Percentiles rank a stretch among this genome's conserved stretches.
Evolutionary conservation across 2,888 invertebrate species (phyloP).

Genomic region (Caenorhabditis plicata): DNA sequence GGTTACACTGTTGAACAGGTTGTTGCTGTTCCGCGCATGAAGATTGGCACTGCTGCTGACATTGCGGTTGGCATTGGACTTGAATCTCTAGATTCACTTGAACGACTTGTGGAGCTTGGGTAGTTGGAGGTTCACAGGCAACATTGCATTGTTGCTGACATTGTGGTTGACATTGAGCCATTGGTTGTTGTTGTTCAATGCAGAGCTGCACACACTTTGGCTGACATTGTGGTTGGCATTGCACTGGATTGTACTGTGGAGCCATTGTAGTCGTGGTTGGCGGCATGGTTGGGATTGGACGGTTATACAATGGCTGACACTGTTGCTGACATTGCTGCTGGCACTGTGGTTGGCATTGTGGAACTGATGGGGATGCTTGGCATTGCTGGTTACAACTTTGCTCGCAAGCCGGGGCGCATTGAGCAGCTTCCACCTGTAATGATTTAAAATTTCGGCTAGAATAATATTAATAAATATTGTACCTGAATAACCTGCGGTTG

Average conservation of each 20-base stretch:
- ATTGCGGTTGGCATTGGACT: conserved; percentile 42
- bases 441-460: too few species aligned
- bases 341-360: conserved; percentile 36
- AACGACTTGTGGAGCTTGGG: conserved; percentile 26
- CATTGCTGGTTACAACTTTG: conserved; percentile 36
- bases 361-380: conserved; percentile 14
- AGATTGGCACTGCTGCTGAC: conserved; percentile 41
- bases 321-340: conserved; percentile 33
- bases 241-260: conserved; percentile 5
- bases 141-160: conserved; percentile 27
- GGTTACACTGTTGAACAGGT: conserved; percentile 29
- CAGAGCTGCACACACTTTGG: conserved; percentile 11
- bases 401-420: conserved; percentile 44
- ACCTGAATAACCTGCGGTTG: conserved; percentile 23
- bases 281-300: conserved; percentile 22
- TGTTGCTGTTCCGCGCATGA: conserved; percentile 42
- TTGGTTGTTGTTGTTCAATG: conserved; percentile 23
- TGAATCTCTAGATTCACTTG: conserved; percentile 33
- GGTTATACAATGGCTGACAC: conserved; percentile 21
- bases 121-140: conserved; percentile 19
- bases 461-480: too few species aligned
- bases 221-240: conserved; percentile 27
- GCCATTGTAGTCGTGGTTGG: conserved; percentile 23
- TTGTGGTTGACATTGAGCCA: conserved; percentile 30
- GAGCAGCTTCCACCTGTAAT: conserved; percentile 33